phyloP scores from a whole-genome alignment of 2,797 vertebrate genomes.

The Novumbra hubbsi region DNA sequence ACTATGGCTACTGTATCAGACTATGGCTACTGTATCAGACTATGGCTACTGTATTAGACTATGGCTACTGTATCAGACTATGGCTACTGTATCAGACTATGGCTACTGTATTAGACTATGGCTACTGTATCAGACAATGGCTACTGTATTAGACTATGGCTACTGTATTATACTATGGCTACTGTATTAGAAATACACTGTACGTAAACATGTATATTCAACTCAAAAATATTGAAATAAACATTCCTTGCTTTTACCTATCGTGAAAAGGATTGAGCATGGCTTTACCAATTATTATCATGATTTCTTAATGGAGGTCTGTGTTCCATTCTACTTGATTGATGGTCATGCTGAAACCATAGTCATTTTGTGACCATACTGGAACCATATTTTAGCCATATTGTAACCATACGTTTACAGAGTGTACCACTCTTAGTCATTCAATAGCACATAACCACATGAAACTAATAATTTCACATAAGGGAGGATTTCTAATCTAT shows the following conservation, averaged over 20 bases:
- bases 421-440: neutral
- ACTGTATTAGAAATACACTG: neutral
- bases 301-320: neutral
- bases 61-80: neutral
- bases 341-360: neutral
- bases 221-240: neutral
- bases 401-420: neutral
- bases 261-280: neutral
- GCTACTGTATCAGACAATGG: neutral
- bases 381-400: no score
- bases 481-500: neutral
- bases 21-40: neutral
- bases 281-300: neutral
- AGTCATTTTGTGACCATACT: neutral
- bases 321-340: neutral
- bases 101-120: neutral
- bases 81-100: neutral
- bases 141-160: neutral
- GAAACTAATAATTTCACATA: neutral
- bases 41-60: neutral
- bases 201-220: neutral
- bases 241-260: neutral
- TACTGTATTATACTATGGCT: neutral
- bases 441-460: neutral
- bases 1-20: no score